Conservation (phyloP, 2,888 invertebrate species). For the Cerceris rybyensis region DNA sequence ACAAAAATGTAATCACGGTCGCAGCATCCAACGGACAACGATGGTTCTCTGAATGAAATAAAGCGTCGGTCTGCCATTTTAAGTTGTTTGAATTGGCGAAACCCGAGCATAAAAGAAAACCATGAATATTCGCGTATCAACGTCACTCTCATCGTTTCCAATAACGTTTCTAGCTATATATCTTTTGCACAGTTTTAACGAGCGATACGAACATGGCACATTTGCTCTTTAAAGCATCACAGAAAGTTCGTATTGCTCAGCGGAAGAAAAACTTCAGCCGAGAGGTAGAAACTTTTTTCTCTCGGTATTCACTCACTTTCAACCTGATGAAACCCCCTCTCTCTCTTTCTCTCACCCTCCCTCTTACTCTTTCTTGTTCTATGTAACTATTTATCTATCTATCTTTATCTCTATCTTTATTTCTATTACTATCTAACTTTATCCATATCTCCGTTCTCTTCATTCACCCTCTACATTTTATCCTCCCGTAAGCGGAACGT, state of each 20-base stretch:
- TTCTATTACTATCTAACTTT: too few relatives aligned
- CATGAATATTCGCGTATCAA: neutral
- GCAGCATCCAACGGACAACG: too few relatives aligned
- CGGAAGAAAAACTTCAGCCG: neutral
- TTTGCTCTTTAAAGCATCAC: conserved; percentile 1
- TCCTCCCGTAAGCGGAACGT: neutral
- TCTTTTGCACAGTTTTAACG: neutral
- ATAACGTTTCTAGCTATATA: neutral
- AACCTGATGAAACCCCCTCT: neutral
- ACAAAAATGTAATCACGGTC: too few relatives aligned
- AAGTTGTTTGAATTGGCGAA: too few relatives aligned
- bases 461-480: neutral
- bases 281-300: neutral
- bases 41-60: too few relatives aligned
- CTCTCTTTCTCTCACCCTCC: too few relatives aligned
- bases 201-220: conserved; percentile 3
- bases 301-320: neutral
- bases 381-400: neutral
- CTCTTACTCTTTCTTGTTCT: neutral
- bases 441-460: too few relatives aligned
- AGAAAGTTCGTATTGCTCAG: conserved; percentile 13
- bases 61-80: too few relatives aligned
- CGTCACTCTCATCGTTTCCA: neutral
- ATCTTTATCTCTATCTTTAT: too few relatives aligned
- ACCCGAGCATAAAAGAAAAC: neutral